These are phyloP conservation scores for Nesidiocoris tenuis DNA, from an alignment of 2,888 invertebrate species.

Conservation along the genomic window DNA sequence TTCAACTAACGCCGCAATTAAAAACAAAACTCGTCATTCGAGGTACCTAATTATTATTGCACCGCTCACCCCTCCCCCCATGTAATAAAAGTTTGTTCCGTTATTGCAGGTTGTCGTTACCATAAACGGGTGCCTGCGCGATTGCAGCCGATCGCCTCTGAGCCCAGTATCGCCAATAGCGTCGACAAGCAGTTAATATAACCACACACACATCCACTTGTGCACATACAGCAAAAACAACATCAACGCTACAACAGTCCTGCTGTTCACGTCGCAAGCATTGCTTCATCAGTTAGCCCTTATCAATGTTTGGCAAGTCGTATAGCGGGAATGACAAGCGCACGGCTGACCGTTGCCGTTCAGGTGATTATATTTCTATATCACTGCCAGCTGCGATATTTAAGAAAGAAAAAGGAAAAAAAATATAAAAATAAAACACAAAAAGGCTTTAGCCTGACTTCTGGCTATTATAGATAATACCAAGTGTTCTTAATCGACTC, in stretches of 20 bases:
- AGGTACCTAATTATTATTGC: too few relatives aligned
- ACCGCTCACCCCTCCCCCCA: too few relatives aligned
- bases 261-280: conserved; percentile 46
- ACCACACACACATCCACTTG: conserved; percentile 42
- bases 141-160: conserved; percentile 79
- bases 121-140: conserved; percentile 84
- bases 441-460: conserved; percentile 38
- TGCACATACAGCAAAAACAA: conserved; percentile 42
- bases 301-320: conserved; percentile 34
- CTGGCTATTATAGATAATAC: conserved; percentile 39
- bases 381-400: conserved; percentile 38
- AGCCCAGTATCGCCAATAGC: conserved; percentile 83
- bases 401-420: background rate
- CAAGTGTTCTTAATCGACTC: conserved; percentile 48
- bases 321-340: conserved; percentile 23
- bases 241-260: conserved; percentile 45
- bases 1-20: too few relatives aligned
- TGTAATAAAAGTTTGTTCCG: too few relatives aligned
- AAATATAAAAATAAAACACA: background rate
- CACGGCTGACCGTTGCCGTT: conserved; percentile 20
- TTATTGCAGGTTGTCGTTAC: conserved; percentile 68
- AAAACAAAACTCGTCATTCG: too few relatives aligned
- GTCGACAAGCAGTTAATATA: conserved; percentile 82
- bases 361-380: conserved; percentile 21
- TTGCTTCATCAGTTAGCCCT: conserved; percentile 45